phyloP scores from a whole-genome alignment of 2,797 vertebrate genomes.

The Lutra lutra region DNA sequence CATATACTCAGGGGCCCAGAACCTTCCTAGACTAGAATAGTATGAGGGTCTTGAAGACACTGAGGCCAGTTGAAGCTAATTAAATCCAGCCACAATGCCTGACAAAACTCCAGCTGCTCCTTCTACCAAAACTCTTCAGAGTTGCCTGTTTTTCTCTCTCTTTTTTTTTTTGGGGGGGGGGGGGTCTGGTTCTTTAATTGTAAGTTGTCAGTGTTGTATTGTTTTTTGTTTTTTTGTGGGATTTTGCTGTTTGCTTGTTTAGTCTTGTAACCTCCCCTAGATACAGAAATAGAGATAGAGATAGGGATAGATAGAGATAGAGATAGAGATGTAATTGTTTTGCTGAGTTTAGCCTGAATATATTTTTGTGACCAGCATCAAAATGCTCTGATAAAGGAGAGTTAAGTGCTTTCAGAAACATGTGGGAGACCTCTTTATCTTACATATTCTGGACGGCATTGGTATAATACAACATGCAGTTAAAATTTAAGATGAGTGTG shows the following conservation, averaged over 20 bases:
- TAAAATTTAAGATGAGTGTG: background rate
- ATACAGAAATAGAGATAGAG: background rate
- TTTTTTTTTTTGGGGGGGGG: background rate
- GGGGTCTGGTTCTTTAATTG: background rate
- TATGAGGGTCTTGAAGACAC: fast-evolving
- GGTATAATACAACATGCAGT: background rate
- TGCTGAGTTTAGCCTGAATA: background rate
- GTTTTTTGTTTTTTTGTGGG: background rate
- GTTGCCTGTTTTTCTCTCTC: background rate
- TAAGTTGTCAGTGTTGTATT: background rate
- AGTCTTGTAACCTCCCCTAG: background rate
- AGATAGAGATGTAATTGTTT: too few species aligned
- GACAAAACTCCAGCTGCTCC: fast-evolving
- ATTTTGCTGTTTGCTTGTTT: background rate
- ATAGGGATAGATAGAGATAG: too few species aligned
- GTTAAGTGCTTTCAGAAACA: background rate
- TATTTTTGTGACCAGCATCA: background rate
- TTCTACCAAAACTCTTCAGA: background rate
- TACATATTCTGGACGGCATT: background rate
- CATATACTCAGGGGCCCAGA: background rate
- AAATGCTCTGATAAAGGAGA: background rate
- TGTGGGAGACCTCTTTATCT: background rate
- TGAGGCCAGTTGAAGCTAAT: background rate
- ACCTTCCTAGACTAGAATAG: background rate
- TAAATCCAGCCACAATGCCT: background rate